phyloP scores from a whole-genome alignment of 2,888 invertebrate genomes.

The Chymomyza fuscimana region DNA sequence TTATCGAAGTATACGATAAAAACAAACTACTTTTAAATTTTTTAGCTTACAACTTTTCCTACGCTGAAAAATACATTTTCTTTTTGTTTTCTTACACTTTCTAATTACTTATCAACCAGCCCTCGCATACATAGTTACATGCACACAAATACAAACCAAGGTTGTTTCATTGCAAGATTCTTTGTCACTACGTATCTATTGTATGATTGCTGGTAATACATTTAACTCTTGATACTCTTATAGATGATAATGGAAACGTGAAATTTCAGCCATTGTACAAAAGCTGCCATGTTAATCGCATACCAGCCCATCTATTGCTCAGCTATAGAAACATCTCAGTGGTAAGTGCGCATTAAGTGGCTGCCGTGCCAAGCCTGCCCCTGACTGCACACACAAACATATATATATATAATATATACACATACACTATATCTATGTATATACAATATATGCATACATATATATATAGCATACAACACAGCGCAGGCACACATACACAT shows the following conservation, averaged over 20 bases:
- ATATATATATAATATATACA: not conserved
- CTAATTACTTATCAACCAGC: too few relatives aligned
- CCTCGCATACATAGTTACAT: too few relatives aligned
- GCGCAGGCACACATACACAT: slow-evolving; percentile 26
- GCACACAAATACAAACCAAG: slow-evolving; percentile 7
- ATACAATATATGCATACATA: not conserved
- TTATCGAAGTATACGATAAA: too few relatives aligned
- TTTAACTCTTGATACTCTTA: slow-evolving; percentile 20
- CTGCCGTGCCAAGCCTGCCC: not conserved
- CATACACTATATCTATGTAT: not conserved
- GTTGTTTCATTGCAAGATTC: slow-evolving; percentile 52
- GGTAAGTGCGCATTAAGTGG: slow-evolving; percentile 81
- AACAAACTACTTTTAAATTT: too few relatives aligned
- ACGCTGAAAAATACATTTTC: too few relatives aligned
- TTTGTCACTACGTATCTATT: not conserved
- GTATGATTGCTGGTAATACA: not conserved
- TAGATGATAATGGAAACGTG: slow-evolving; percentile 83
- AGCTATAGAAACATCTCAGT: slow-evolving; percentile 88
- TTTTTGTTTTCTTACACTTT: too few relatives aligned
- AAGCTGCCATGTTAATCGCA: slow-evolving; percentile 86
- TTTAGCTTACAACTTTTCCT: too few relatives aligned
- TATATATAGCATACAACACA: slow-evolving; percentile 17
- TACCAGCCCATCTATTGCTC: slow-evolving; percentile 85
- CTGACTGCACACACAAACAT: slow-evolving; percentile 7
- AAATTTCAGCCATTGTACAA: slow-evolving; percentile 88